Evolutionary conservation across 2,888 invertebrate species (phyloP).

Genomic region (Conchocele bisecta): DNA sequence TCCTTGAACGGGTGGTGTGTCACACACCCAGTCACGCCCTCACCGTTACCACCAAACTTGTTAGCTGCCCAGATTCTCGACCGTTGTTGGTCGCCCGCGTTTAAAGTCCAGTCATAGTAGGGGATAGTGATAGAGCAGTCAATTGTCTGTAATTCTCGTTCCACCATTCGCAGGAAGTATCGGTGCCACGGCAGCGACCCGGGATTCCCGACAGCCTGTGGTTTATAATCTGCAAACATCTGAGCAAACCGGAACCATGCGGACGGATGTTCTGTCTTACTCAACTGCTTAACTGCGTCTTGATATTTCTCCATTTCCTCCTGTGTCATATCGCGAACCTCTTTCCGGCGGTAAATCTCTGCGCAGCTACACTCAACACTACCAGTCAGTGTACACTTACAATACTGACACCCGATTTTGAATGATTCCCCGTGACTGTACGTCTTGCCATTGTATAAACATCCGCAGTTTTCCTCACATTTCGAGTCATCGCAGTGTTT

Average conservation of each 20-base stretch:
- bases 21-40: slow-evolving; percentile 71
- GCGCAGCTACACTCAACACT: slow-evolving; percentile 67
- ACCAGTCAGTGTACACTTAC: slow-evolving; percentile 69
- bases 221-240: slow-evolving; percentile 72
- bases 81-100: slow-evolving; percentile 74
- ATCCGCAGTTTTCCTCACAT: slow-evolving; percentile 77
- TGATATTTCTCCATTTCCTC: slow-evolving; percentile 76
- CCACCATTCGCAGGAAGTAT: slow-evolving; percentile 75
- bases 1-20: slow-evolving; percentile 79
- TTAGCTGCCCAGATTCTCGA: slow-evolving; percentile 79
- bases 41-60: slow-evolving; percentile 79
- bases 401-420: slow-evolving; percentile 71
- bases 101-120: slow-evolving; percentile 81
- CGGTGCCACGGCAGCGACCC: slow-evolving; percentile 80
- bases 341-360: slow-evolving; percentile 69
- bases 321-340: slow-evolving; percentile 76
- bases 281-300: slow-evolving; percentile 69
- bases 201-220: slow-evolving; percentile 74
- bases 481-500: slow-evolving; percentile 72
- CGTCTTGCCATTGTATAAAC: slow-evolving; percentile 71
- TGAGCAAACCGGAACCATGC: slow-evolving; percentile 76
- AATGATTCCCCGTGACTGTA: slow-evolving; percentile 71
- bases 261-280: slow-evolving; percentile 67
- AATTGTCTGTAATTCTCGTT: slow-evolving; percentile 73
- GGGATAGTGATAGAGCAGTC: slow-evolving; percentile 80